A percentile compares a stretch with the other conserved stretches of the same genome.
Evolutionary conservation across 2,797 vertebrate genomes (phyloP).

Genomic region (Gobio occitaniae): DNA sequence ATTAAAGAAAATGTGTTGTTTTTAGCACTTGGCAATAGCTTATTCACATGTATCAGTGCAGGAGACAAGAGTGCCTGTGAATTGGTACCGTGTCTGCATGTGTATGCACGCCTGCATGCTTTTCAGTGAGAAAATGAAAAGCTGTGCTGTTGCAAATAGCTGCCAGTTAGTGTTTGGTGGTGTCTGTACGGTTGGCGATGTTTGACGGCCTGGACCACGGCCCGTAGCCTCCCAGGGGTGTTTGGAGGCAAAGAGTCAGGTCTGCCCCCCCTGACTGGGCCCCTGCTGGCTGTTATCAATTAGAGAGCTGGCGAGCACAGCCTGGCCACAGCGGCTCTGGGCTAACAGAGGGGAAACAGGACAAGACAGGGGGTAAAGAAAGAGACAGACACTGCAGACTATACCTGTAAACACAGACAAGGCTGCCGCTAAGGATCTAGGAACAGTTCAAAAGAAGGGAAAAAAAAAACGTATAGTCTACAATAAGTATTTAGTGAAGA

Average conservation of each 20-base stretch:
- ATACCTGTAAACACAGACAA: conserved; percentile 44
- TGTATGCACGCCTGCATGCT: conserved; percentile 2
- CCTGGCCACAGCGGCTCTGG: conserved; percentile 46
- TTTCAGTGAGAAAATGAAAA: conserved; percentile 19
- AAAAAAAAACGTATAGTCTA: not conserved
- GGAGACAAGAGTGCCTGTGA: not conserved
- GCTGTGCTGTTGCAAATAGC: conserved; percentile 46
- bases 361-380: conserved; percentile 17
- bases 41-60: not conserved
- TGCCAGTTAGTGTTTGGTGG: conserved; percentile 49
- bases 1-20: not conserved
- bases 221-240: conserved; percentile 27
- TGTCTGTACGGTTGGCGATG: conserved; percentile 49
- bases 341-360: conserved; percentile 36
- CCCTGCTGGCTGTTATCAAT: conserved; percentile 62
- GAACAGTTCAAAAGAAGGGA: not conserved
- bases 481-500: not conserved
- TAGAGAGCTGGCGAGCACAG: conserved; percentile 53
- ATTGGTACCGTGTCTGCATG: not conserved
- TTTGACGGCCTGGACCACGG: conserved; percentile 50
- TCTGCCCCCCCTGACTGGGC: conserved; percentile 51
- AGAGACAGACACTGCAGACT: conserved; percentile 16
- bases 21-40: not conserved
- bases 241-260: conserved; percentile 48
- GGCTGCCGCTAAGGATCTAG: not conserved